Base-by-base conservation (phyloP, 2,888 invertebrate species). In the Caprella mutica region DNA sequence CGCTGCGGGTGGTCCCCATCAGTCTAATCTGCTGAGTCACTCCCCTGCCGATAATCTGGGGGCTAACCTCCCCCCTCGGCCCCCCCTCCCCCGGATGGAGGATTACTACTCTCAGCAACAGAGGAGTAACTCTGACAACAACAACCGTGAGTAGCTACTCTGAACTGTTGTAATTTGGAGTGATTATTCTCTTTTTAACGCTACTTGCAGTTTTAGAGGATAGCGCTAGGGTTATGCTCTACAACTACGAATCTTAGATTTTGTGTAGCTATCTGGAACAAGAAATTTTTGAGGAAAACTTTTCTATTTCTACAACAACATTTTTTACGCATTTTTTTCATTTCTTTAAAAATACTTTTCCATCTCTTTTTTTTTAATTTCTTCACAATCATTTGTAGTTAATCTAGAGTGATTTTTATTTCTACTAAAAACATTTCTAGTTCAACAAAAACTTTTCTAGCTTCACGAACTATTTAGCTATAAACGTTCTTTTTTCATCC, bases 21-120 rank as follows among this genome's bases (percentile, higher is more conserved):
- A 55, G 59, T 55, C 55, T 59, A 60, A n/a, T n/a, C n/a, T n/a
- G n/a, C n/a, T n/a, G n/a, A n/a, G n/a, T n/a, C n/a, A n/a, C 40
- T 55, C 66, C 44, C 61, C 60, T 50, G 38, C 59, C 52, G 65
- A 58, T 29, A 46, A 19, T 29, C 27, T 26, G 50, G 64, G 58
- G 30, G 61, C 58, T 46, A 56, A 62, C 35, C 40, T 75, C 70
- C 88, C 89, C 23, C 89, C 89, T 0, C 74, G 88, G 66, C 88
- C 89, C 14, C 89, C 90, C 3, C 88, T 89, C 3, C 90, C 89
- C 0, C 78, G 88, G 69, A 81, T 83, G 50, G 89, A 89, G 77
- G 86, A 85, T 84, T 74, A 58, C 65, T 58, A 21, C 50, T 57
- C 58, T 46, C 58, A 55, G 40, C 59, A 56, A 39, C 55, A 55